Evolutionary conservation across 2,113 vertebrate genomes (phyloP), one percentile per base, ranked within the genome.

Genomic region (Megaceryle maxima): DNA sequence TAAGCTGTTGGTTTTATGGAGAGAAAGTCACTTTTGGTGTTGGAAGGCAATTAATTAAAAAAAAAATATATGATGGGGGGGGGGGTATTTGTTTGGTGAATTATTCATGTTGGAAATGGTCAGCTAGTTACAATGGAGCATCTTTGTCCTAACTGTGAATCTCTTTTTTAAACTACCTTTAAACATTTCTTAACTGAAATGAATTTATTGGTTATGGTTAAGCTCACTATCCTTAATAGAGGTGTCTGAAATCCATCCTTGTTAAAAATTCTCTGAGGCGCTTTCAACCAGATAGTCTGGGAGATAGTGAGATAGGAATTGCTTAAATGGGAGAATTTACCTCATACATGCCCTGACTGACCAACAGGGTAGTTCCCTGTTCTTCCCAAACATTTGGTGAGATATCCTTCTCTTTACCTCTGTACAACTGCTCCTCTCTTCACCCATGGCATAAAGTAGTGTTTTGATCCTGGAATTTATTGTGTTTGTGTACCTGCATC

Each of bases 401-500:
- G 79, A 37, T 37, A 46, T 78, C 9, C 13, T 2, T 13, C 6
- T 55, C 70, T 76, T 63, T 50, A 41, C 29, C n/a, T 68, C 17
- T 51, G 24, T 50, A 6, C 55, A 93, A 6, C 29, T 44, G 6
- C 44, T 62, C 10, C 37, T 69, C 37, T 48, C 70, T 76, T 77
- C 44, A 50, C 9, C 8, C 0, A 0, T 4, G 2, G 3, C 14
- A 0, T 56, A 41, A 85, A 43, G 25, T 73, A 77, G 13, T 2
- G 2, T 53, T 73, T 67, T 77, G 37, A 37, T 48, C 16, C n/a
- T 68, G 73, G 18, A 79, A 53, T 77, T 90, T 74, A 22, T 43
- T 88, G 41, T 3, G 1, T 8, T 67, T 80, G 17, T 41, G 1
- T 76, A 60, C 48, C 37, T 90, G 28, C 33, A 51, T 77, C 50